phyloP scores from a whole-genome alignment of 2,797 vertebrate species.

The Hydrolagus colliei region DNA sequence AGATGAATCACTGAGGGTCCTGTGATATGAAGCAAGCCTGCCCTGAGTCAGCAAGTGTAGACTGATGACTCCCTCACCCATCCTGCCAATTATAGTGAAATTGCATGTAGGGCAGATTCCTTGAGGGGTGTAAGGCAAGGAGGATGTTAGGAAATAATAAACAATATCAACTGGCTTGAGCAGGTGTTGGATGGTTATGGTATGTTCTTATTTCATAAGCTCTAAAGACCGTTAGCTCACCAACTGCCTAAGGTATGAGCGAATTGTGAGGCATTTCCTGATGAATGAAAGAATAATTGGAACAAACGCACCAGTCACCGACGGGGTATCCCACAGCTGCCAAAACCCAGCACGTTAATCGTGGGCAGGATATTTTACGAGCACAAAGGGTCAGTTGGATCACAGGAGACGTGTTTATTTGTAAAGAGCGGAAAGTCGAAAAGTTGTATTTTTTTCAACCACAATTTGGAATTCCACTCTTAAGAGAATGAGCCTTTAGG shows the following conservation, averaged over 20 bases:
- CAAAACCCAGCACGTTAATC: not conserved
- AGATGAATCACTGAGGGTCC: not conserved
- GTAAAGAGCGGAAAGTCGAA: not conserved
- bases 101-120: not conserved
- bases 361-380: not conserved
- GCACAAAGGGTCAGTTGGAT: not conserved
- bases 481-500: not conserved
- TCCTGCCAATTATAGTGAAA: not conserved
- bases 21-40: not conserved
- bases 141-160: not conserved
- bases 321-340: not conserved
- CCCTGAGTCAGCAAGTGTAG: not conserved
- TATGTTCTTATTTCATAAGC: not conserved
- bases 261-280: not conserved
- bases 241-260: not conserved
- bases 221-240: not conserved
- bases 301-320: not conserved
- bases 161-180: not conserved
- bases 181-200: not conserved
- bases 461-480: not conserved
- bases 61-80: not conserved
- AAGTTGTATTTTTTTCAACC: not conserved
- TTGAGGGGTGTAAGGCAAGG: not conserved
- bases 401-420: not conserved
- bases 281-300: not conserved